phyloP scores from a whole-genome alignment of 2,113 vertebrate genomes.

The Tretioscincus oriximinensis region DNA sequence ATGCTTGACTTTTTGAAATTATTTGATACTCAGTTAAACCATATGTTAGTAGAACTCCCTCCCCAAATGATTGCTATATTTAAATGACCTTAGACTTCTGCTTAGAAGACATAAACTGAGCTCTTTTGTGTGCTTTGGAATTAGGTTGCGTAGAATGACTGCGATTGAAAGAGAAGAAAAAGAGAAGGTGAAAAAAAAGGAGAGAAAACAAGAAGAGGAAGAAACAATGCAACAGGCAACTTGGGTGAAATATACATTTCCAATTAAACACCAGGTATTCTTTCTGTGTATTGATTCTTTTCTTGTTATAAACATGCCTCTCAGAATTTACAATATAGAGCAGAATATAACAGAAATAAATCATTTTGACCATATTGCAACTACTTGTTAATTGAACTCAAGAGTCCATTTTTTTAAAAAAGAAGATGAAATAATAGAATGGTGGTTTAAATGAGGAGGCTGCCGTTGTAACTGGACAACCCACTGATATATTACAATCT shows the following conservation, averaged over 20 bases:
- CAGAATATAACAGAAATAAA: neutral
- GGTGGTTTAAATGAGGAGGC: neutral
- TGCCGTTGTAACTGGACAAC: neutral
- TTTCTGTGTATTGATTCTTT: neutral
- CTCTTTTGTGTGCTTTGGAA: neutral
- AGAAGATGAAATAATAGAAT: neutral
- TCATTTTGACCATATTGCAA: neutral
- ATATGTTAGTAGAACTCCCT: neutral
- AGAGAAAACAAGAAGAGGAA: conserved; percentile 93
- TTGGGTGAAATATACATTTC: conserved; percentile 97
- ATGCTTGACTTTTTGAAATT: neutral
- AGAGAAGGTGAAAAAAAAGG: conserved; percentile 94
- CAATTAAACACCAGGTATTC: conserved; percentile 92
- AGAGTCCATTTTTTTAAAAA: neutral
- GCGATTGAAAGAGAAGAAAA: conserved; percentile 96
- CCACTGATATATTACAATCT: neutral
- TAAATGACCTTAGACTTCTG: neutral
- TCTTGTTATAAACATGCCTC: neutral
- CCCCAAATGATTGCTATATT: neutral
- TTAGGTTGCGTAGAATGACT: conserved; percentile 94
- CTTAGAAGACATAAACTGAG: neutral
- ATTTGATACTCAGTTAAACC: neutral
- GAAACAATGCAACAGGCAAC: conserved; percentile 96
- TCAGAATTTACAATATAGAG: neutral
- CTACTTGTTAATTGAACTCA: neutral